phyloP scores from a whole-genome alignment of 2,888 invertebrate genomes.

The Uropetala carovei region DNA sequence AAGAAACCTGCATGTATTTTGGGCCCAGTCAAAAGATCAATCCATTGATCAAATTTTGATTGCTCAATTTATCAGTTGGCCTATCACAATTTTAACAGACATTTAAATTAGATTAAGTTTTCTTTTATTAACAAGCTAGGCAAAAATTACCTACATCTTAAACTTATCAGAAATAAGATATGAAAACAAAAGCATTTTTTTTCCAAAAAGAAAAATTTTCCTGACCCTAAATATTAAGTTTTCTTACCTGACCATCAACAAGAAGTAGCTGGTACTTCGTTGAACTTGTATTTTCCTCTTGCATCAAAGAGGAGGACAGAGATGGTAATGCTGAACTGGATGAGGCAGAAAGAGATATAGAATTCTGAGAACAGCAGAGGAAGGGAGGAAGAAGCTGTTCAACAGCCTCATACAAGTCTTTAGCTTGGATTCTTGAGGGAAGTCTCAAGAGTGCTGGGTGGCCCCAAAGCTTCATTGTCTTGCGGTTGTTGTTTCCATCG shows the following conservation, averaged over 20 bases:
- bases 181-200: neutral
- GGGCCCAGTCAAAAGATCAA: no score
- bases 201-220: neutral
- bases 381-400: conserved; percentile 75
- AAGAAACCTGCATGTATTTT: no score
- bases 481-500: conserved; percentile 75
- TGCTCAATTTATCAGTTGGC: no score
- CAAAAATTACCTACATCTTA: no score
- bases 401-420: conserved; percentile 76
- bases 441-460: conserved; percentile 78
- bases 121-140: no score
- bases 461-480: conserved; percentile 76
- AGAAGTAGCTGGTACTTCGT: conserved; percentile 76
- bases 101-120: no score
- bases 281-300: conserved; percentile 71
- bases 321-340: conserved; percentile 28
- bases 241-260: conserved; percentile 78
- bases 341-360: neutral
- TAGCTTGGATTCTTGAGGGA: conserved; percentile 77
- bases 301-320: neutral
- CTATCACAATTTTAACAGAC: no score
- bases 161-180: no score
- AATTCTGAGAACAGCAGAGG: neutral
- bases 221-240: neutral
- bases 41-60: no score